Evolutionary conservation across 2,113 vertebrate species (phyloP).

Genomic region (Tautogolabrus adspersus): DNA sequence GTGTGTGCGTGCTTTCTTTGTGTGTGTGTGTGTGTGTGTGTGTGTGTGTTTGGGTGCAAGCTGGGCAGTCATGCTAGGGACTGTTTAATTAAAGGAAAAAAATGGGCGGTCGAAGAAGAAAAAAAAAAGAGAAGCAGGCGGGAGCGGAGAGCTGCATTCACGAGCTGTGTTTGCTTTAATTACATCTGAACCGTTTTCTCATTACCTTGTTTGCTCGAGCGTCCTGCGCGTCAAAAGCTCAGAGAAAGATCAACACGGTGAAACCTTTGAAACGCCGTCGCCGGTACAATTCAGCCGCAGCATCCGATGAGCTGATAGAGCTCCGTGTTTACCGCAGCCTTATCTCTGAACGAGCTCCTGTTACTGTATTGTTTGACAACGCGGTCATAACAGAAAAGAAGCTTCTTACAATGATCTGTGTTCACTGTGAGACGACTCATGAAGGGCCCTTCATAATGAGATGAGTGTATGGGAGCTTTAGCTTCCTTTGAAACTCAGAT

Average conservation of each 20-base stretch:
- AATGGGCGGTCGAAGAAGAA: conserved; percentile 58
- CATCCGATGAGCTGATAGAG: conserved; percentile 54
- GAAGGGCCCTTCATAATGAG: not conserved
- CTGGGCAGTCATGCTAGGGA: conserved; percentile 46
- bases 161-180: conserved; percentile 76
- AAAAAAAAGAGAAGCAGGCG: conserved; percentile 37
- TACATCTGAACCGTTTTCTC: conserved; percentile 80
- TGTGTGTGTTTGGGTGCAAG: conserved; percentile 22
- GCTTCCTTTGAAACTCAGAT: not conserved
- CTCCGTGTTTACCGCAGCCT: conserved; percentile 45
- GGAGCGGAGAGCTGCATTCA: conserved; percentile 72
- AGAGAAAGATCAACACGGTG: conserved; percentile 74
- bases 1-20: conserved; percentile 10
- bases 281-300: conserved; percentile 37
- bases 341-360: conserved; percentile 58
- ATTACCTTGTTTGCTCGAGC: conserved; percentile 80
- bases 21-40: conserved; percentile 16
- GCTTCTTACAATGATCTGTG: conserved; percentile 22
- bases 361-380: conserved; percentile 50
- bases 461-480: not conserved
- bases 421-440: conserved; percentile 21
- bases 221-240: conserved; percentile 65
- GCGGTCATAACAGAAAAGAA: conserved; percentile 10
- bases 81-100: conserved; percentile 62
- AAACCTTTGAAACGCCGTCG: conserved; percentile 51